phyloP scores from a whole-genome alignment of 2,113 vertebrate species.

The Nipponia nippon region DNA sequence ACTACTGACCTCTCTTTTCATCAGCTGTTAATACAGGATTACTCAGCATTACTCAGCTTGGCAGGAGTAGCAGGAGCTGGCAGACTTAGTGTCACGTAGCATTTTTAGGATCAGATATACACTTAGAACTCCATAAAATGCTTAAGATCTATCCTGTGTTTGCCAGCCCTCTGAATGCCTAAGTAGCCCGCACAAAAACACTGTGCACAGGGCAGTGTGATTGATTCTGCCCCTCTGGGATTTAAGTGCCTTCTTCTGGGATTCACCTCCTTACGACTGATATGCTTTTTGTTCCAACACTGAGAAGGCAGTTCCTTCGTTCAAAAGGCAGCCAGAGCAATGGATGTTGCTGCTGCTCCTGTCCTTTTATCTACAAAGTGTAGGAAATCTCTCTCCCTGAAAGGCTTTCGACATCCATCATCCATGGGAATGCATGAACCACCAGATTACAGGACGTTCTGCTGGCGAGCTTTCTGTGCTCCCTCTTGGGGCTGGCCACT shows the following conservation, averaged over 20 bases:
- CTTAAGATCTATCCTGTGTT: not conserved
- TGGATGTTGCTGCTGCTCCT: not conserved
- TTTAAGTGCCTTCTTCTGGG: not conserved
- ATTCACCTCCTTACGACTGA: not conserved
- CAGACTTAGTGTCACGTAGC: not conserved
- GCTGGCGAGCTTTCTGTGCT: not conserved
- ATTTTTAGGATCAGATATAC: not conserved
- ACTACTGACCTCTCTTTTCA: not conserved
- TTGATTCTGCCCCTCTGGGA: not conserved
- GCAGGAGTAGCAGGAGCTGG: not conserved
- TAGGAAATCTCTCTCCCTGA: not conserved
- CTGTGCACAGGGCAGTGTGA: not conserved
- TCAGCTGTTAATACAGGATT: not conserved
- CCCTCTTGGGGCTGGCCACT: not conserved
- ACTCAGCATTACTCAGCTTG: not conserved
- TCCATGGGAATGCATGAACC: not conserved
- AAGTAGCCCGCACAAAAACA: not conserved
- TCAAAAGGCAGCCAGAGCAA: not conserved
- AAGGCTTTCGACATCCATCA: not conserved
- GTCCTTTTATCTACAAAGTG: not conserved
- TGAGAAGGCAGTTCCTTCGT: not conserved
- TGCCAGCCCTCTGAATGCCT: not conserved
- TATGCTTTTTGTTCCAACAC: not conserved
- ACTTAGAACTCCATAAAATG: not conserved
- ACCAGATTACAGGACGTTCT: not conserved